A percentile compares a stretch with the other conserved stretches of the same genome.
These are phyloP conservation scores for Gymnothorax reevesii DNA, from an alignment of 2,797 vertebrate genomes.

Conservation along the genomic window DNA sequence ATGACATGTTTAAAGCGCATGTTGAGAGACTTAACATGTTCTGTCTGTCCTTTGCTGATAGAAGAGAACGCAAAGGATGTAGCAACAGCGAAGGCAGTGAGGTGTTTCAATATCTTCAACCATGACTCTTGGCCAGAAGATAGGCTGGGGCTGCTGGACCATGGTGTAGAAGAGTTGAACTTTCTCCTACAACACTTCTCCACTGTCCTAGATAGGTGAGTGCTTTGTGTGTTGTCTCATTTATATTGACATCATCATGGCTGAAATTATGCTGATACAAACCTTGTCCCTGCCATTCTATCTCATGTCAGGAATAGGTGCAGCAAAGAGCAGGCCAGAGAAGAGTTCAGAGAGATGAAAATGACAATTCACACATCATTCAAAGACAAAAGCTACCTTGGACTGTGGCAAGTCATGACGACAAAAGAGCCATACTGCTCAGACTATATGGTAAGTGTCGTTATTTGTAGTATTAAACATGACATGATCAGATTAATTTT, in stretches of 20 bases:
- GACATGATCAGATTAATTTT: too few relatives aligned
- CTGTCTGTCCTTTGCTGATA: constrained; percentile 27
- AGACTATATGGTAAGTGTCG: constrained; percentile 31
- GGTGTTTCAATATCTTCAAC: constrained; percentile 41
- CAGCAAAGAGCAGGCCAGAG: constrained; percentile 36
- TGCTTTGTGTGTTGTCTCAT: constrained; percentile 10
- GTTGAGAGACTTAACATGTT: background rate
- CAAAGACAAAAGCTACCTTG: constrained; percentile 39
- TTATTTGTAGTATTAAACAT: too few relatives aligned
- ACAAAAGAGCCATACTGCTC: constrained; percentile 39
- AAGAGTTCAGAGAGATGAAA: constrained; percentile 37
- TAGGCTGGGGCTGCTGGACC: constrained; percentile 35
- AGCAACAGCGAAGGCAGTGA: constrained; percentile 40
- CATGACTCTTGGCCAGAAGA: constrained; percentile 45
- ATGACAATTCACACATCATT: constrained; percentile 34
- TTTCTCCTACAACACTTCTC: constrained; percentile 41
- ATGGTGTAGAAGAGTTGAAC: constrained; percentile 40
- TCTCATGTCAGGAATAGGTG: constrained; percentile 39
- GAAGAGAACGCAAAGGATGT: constrained; percentile 20
- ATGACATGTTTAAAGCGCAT: constrained; percentile 7
- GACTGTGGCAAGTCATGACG: constrained; percentile 42
- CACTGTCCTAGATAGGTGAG: constrained; percentile 26
- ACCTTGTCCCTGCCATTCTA: background rate
- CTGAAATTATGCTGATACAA: too few relatives aligned
- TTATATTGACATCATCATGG: too few relatives aligned